Evolutionary conservation across 1,140 invertebrate genomes (phyloP).

Genomic region (Batillaria attramentaria): DNA sequence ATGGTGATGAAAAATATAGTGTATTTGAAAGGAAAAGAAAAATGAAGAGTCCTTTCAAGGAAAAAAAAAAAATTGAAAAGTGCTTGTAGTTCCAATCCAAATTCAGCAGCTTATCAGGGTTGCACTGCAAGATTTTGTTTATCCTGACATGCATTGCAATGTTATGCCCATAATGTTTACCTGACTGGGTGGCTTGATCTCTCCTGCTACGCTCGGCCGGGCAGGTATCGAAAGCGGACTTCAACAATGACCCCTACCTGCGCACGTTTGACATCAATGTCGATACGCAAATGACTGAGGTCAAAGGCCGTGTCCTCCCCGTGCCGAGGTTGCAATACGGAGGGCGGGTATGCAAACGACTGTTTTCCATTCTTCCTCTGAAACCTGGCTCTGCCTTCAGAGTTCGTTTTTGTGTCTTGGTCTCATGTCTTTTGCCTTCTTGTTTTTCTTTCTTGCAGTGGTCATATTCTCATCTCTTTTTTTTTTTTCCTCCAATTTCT

Average conservation of each 20-base stretch:
- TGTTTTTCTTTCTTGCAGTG: slow-evolving; percentile 15
- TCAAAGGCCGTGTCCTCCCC: slow-evolving; percentile 95
- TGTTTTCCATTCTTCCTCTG: slow-evolving; percentile 26
- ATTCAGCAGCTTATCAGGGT: no score
- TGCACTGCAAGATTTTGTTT: neutral
- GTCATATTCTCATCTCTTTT: slow-evolving; percentile 26
- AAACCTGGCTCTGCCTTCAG: neutral
- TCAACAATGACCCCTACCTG: slow-evolving; percentile 98
- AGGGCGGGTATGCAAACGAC: slow-evolving; percentile 85
- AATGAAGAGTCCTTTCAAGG: no score
- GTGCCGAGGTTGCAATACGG: slow-evolving; percentile 99
- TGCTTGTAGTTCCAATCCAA: no score
- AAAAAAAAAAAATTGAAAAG: neutral
- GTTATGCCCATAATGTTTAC: slow-evolving; percentile 17
- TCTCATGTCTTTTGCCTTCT: neutral
- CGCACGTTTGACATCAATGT: slow-evolving; percentile 99
- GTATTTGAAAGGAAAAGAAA: no score
- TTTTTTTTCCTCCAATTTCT: neutral
- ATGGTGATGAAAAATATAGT: no score
- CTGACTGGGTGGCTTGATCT: slow-evolving; percentile 29
- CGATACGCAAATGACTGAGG: slow-evolving; percentile 99
- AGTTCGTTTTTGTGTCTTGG: neutral
- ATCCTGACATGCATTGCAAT: no score
- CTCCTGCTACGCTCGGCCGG: slow-evolving; percentile 24
- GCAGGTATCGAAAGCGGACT: slow-evolving; percentile 90